Percentiles rank a stretch among this genome's conserved stretches.
Evolutionary conservation across 2,888 invertebrate species (phyloP).

Genomic region (Aphelenchoides bicaudatus): DNA sequence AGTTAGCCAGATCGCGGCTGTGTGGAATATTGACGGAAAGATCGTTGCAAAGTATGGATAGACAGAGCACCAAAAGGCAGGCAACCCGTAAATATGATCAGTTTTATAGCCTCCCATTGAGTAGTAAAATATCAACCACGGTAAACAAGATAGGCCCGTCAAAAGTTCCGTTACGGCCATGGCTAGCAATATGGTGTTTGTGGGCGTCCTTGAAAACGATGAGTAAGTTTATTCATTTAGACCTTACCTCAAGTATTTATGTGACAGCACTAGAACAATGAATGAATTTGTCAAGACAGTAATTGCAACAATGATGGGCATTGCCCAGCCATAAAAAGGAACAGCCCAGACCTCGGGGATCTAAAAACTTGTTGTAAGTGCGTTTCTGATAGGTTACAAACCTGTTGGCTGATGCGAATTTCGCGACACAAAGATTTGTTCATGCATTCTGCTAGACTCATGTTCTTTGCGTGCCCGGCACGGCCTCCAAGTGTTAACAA

Average conservation of each 20-base stretch:
- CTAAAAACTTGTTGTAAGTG: constrained; percentile 31
- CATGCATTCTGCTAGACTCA: constrained; percentile 34
- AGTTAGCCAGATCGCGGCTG: constrained; percentile 88
- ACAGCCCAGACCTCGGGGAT: constrained; percentile 54
- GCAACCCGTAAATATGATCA: constrained; percentile 44
- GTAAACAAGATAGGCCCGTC: constrained; percentile 53
- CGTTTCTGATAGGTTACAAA: constrained; percentile 8
- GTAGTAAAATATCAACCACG: constrained; percentile 60
- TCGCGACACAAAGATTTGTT: constrained; percentile 40
- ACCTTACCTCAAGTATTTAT: too few species aligned
- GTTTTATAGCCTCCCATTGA: constrained; percentile 51
- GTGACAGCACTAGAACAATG: constrained; percentile 53
- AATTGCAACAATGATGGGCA: constrained; percentile 55
- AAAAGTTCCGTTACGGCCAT: constrained; percentile 54
- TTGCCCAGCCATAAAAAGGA: constrained; percentile 55
- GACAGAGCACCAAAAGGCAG: constrained; percentile 60
- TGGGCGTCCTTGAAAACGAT: constrained; percentile 56
- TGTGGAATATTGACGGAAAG: constrained; percentile 82
- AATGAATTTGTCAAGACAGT: constrained; percentile 53
- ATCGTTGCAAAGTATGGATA: constrained; percentile 65
- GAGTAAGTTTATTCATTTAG: too few species aligned
- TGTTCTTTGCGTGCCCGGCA: too few species aligned
- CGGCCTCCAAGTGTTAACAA: too few species aligned
- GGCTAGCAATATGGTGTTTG: constrained; percentile 54
- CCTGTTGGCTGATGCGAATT: constrained; percentile 40